A percentile compares a stretch with the other conserved stretches of the same genome.
Conservation (phyloP, 2,113 vertebrate genomes). For the Dasypus novemcinctus region DNA sequence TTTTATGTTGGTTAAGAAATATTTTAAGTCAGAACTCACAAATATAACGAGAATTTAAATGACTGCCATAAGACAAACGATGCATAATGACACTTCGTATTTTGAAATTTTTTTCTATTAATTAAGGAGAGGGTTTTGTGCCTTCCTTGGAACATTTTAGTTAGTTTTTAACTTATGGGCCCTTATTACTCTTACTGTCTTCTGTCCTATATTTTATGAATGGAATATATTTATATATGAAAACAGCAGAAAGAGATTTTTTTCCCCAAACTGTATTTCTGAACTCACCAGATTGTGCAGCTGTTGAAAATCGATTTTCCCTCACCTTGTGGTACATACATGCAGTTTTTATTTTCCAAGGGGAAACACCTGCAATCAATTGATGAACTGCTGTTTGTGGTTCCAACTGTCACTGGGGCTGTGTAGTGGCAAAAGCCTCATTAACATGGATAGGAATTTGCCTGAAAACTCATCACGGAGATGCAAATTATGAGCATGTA, state of each 20-base stretch:
- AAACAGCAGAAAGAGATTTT: not conserved
- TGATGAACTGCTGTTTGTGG: conserved; percentile 73
- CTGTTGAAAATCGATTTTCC: conserved; percentile 71
- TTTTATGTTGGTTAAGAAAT: conserved; percentile 16
- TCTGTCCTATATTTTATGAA: not conserved
- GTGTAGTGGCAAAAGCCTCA: conserved; percentile 47
- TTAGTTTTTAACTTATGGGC: conserved; percentile 18
- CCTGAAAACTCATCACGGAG: not conserved
- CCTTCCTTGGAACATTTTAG: not conserved
- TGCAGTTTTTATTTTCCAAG: conserved; percentile 70
- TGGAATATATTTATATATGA: not conserved
- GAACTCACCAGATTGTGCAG: conserved; percentile 47
- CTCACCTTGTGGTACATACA: conserved; percentile 42
- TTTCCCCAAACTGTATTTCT: conserved; percentile 44
- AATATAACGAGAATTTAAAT: not conserved
- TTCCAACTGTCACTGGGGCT: conserved; percentile 52
- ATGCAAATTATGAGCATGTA: not conserved
- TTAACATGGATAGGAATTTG: conserved; percentile 41
- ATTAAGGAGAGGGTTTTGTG: not conserved
- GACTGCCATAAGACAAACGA: not conserved
- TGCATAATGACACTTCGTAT: not conserved
- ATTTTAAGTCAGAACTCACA: not conserved
- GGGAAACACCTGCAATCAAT: conserved; percentile 71
- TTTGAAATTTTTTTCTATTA: conserved; percentile 22
- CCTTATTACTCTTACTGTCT: not conserved